phyloP scores from a whole-genome alignment of 2,888 invertebrate species.

The Lasioglossum pauxillum region DNA sequence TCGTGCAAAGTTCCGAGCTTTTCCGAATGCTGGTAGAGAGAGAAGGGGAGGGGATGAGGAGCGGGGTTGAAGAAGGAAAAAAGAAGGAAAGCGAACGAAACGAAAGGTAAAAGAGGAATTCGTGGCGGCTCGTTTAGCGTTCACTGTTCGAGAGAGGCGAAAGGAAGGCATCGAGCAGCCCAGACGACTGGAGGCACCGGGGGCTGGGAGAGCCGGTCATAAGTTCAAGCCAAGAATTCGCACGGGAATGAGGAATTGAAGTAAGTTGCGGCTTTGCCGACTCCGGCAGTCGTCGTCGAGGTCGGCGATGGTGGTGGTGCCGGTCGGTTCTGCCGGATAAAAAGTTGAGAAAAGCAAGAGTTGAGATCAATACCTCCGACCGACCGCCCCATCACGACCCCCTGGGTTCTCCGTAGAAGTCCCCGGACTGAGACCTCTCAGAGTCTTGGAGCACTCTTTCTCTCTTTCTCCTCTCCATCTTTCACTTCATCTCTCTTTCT shows the following conservation, averaged over 20 bases:
- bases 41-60: slow-evolving; percentile 31
- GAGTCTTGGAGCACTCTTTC: slow-evolving; percentile 51
- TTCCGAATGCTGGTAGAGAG: slow-evolving; percentile 22
- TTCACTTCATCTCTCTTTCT: not conserved
- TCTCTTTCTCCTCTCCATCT: slow-evolving; percentile 19
- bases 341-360: slow-evolving; percentile 84
- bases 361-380: slow-evolving; percentile 84
- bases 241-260: slow-evolving; percentile 83
- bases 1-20: slow-evolving; percentile 25
- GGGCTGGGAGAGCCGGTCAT: slow-evolving; percentile 76
- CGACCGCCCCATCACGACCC: slow-evolving; percentile 73
- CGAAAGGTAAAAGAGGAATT: slow-evolving; percentile 44
- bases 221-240: slow-evolving; percentile 82
- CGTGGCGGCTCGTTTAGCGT: slow-evolving; percentile 75
- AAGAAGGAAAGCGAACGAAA: slow-evolving; percentile 38
- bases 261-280: slow-evolving; percentile 77
- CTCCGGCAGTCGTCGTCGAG: slow-evolving; percentile 71
- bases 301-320: slow-evolving; percentile 72
- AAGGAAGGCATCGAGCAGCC: slow-evolving; percentile 70
- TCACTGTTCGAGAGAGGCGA: slow-evolving; percentile 69
- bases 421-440: slow-evolving; percentile 72
- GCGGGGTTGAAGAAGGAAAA: slow-evolving; percentile 41
- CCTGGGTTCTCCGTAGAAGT: slow-evolving; percentile 71
- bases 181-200: slow-evolving; percentile 52
- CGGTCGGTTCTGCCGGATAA: slow-evolving; percentile 82